Evolutionary conservation across 2,113 vertebrate genomes (phyloP), one percentile per base, ranked within the genome.

Genomic region (Chaetodon auriga): DNA sequence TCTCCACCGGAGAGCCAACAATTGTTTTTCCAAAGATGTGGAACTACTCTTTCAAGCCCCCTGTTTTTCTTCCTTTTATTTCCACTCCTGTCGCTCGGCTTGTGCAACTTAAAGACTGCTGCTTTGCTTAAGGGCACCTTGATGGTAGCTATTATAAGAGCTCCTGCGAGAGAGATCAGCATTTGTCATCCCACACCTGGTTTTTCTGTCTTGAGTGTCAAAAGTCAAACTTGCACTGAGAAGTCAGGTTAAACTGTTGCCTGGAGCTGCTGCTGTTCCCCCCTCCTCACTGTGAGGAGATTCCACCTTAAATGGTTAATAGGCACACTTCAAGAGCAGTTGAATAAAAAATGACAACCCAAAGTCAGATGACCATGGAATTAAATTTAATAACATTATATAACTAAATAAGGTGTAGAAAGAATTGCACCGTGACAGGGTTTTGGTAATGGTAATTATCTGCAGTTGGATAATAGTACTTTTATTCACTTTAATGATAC

Each of bases 401-500:
- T 71, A 70, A 68, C 83, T 66, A 79, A 78, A 81, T 78, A 85
- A 73, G 62, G 57, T 57, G 74, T 45, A n/a, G 63, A 72, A 53
- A 71, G 60, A 84, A 78, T 51, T 73, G 75, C 48, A 74, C 61
- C 16, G 57, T 84, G 71, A 85, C 81, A 65, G 54, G 36, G 66
- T 62, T 89, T 86, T 65, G 60, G 55, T 70, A 51, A 80, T 66
- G 30, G 53, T 48, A 86, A 84, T 89, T 78, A 81, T 89, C 77
- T 80, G 53, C 72, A 76, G 57, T 48, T 62, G 54, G 48, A 80
- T 83, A 83, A 87, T 83, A 77, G 75, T 80, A 69, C 63, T 85
- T 90, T 89, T 82, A 85, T 87, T 88, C 74, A 73, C 75, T 77
- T 45, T 84, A 82, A 82, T 87, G 43, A 80, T 69, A 66, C 30